Conservation (phyloP, 1,140 invertebrate genomes). For the Drosophila chauvacae region DNA sequence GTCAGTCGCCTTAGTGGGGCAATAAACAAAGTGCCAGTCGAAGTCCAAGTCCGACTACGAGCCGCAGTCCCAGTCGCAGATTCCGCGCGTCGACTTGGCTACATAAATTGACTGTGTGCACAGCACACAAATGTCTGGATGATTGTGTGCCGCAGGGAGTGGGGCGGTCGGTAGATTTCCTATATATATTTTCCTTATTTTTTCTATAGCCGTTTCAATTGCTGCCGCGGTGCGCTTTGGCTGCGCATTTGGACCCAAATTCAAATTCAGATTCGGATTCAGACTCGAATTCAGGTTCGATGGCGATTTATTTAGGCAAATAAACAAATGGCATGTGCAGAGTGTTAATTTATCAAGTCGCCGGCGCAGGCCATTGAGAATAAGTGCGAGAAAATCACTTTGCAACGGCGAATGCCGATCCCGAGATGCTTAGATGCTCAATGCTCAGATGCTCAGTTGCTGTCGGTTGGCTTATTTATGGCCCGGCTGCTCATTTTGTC, state of each 20-base stretch:
- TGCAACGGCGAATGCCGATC: conserved; percentile 50
- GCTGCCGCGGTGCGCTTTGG: conserved; percentile 62
- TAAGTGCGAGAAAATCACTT: conserved; percentile 81
- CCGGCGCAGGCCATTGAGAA: conserved; percentile 58
- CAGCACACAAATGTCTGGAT: conserved; percentile 65
- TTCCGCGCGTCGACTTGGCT: conserved; percentile 33
- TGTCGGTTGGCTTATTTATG: conserved; percentile 66
- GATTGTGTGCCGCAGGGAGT: conserved; percentile 59
- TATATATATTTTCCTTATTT: conserved; percentile 22
- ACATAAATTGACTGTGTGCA: conserved; percentile 71
- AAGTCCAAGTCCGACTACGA: conserved; percentile 33
- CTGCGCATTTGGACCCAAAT: conserved; percentile 53
- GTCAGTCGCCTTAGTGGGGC: conserved; percentile 78
- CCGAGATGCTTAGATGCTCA: conserved; percentile 19
- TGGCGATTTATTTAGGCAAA: conserved; percentile 78
- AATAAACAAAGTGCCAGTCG: conserved; percentile 70
- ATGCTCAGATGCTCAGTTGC: conserved; percentile 25
- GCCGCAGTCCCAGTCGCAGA: conserved; percentile 31
- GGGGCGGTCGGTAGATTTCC: conserved; percentile 21
- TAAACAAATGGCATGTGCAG: conserved; percentile 81
- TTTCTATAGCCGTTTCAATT: conserved; percentile 58
- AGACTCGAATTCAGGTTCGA: conserved; percentile 54
- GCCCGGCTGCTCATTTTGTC: conserved; percentile 69
- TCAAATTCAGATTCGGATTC: conserved; percentile 54
- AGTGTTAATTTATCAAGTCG: conserved; percentile 80